Base-by-base conservation (phyloP, 2,113 vertebrate genomes). In the Leptocoma aspasia region DNA sequence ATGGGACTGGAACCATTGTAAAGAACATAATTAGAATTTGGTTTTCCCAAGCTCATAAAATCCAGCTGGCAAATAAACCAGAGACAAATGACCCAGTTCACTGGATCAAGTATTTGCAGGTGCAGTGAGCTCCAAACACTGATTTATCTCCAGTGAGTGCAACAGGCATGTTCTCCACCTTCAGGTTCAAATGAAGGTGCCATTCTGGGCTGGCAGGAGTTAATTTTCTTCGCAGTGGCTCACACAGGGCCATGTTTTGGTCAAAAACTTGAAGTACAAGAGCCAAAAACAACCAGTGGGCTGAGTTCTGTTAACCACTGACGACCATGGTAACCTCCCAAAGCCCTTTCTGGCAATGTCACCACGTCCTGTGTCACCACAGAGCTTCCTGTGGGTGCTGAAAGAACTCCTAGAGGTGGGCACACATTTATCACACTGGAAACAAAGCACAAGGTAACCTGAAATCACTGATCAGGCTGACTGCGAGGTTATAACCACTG, bases 361-460 rank as follows among this genome's bases (percentile, higher is more conserved):
- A 56, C 53, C 1, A 0, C 4, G 15, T 17, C 28, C 49, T 33
- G 9, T 8, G 39, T 2, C 16, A 76, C 17, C 76, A 41, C 6
- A 2, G 54, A 63, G 57, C 73, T 80, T 9, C 47, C 52, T 50
- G 1, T 0, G 0, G 42, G 39, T 3, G 42, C 50, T 39, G 19
- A 2, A 49, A n/a, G 15, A 2, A 15, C 13, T 69, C 59, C 80
- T 9, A 13, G 16, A 54, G 54, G 9, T 41, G 41, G 53, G 61
- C 33, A 39, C 4, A 0, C 15, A 7, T 41, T 50, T 19, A 49
- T 50, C 69, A 41, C 4, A 11, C 1, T 6, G 27, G 73, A 75
- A 93, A 27, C 10, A 39, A 81, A 63, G 31, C 9, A 14, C 54
- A 30, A 37, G 26, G 64, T 47, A 77, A 80, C 13, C 54, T 47